phyloP scores from a whole-genome alignment of 2,797 vertebrate genomes.

The Pagetopsis macropterus region DNA sequence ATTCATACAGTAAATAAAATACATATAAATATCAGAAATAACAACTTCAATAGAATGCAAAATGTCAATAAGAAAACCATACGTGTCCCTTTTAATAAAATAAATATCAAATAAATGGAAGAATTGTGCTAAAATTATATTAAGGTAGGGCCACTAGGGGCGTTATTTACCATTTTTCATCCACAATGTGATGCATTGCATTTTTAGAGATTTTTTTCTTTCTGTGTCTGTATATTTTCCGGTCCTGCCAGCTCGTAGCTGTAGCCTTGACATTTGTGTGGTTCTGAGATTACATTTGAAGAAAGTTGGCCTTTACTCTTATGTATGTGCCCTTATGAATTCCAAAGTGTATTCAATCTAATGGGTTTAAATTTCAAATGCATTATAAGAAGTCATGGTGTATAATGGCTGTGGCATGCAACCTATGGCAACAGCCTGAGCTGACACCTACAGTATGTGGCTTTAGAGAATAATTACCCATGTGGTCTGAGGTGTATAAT shows the following conservation, averaged over 20 bases:
- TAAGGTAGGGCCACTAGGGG: neutral
- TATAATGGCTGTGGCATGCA: constrained; percentile 32
- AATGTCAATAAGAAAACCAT: neutral
- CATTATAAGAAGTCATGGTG: constrained; percentile 35
- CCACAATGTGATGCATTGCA: constrained; percentile 23
- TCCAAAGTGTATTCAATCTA: constrained; percentile 55
- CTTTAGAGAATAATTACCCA: constrained; percentile 24
- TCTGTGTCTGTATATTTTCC: constrained; percentile 41
- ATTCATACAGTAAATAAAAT: neutral
- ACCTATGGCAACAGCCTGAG: constrained; percentile 26
- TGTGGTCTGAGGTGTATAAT: constrained; percentile 8
- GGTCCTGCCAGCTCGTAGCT: constrained; percentile 28
- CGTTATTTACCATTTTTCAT: constrained; percentile 36
- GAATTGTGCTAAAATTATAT: constrained; percentile 17
- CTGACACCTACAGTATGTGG: constrained; percentile 18
- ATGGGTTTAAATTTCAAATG: constrained; percentile 46
- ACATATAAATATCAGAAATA: neutral
- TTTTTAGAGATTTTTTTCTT: constrained; percentile 34
- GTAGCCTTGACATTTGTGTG: constrained; percentile 55
- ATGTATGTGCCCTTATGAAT: constrained; percentile 46
- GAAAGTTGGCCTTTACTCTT: constrained; percentile 64
- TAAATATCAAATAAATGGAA: neutral
- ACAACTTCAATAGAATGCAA: neutral
- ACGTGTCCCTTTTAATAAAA: neutral
- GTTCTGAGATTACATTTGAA: constrained; percentile 60